These are phyloP conservation scores for Stichodactyla mertensii DNA, from an alignment of 64 coral and sea anemone species.

Conservation along the genomic window DNA sequence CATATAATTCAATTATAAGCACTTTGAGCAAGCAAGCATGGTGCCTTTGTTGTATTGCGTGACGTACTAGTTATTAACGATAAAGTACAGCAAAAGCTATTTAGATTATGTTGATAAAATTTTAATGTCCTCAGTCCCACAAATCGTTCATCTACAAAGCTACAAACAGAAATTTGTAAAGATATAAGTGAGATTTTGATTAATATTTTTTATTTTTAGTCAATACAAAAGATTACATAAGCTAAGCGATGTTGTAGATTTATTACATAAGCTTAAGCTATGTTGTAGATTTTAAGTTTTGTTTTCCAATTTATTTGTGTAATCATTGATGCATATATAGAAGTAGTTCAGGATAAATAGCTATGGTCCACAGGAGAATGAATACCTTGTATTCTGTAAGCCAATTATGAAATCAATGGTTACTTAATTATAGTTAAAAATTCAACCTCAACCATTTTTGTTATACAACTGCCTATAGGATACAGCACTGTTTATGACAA, in stretches of 20 bases:
- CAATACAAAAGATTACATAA: too few relatives aligned
- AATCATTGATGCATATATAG: background rate
- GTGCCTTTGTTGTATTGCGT: constrained; percentile 2
- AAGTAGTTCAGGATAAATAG: background rate
- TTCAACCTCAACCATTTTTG: background rate
- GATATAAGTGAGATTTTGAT: background rate
- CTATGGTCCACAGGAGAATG: background rate
- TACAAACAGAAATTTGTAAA: background rate
- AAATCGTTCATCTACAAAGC: background rate
- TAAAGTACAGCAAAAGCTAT: background rate
- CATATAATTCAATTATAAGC: background rate
- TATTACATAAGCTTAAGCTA: too few relatives aligned
- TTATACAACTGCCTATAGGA: background rate
- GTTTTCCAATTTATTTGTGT: background rate
- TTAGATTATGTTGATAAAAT: background rate
- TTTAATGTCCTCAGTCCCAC: background rate
- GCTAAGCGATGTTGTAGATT: too few relatives aligned
- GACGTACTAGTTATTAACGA: background rate
- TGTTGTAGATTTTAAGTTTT: too few relatives aligned
- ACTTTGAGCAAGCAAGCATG: background rate
- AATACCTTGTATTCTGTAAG: background rate
- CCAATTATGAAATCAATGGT: too few relatives aligned
- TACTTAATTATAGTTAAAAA: background rate
- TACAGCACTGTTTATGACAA: background rate
- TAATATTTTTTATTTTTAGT: too few relatives aligned